phyloP scores from a whole-genome alignment of 2,797 vertebrate species.

The Austrolebias charrua region DNA sequence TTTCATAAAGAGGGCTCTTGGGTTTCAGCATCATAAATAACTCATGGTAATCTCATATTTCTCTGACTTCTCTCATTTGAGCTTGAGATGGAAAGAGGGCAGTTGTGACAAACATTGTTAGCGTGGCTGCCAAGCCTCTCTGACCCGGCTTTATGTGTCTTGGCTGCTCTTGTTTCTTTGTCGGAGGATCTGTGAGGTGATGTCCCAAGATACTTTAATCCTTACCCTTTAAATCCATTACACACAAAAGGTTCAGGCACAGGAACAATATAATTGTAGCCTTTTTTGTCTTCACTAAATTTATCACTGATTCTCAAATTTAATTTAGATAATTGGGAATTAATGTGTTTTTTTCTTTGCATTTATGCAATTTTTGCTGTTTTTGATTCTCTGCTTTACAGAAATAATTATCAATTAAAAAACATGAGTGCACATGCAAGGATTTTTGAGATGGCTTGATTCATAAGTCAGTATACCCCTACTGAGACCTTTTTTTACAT shows the following conservation, averaged over 20 bases:
- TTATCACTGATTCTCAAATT: conserved; percentile 13
- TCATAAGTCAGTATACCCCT: conserved; percentile 72
- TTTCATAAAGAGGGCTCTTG: conserved; percentile 79
- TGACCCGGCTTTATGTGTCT: conserved; percentile 70
- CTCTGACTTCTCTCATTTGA: conserved; percentile 80
- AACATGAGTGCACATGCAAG: conserved; percentile 10
- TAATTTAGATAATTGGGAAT: conserved; percentile 10
- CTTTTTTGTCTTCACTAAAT: conserved; percentile 11
- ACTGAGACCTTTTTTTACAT: conserved; percentile 73
- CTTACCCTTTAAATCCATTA: conserved; percentile 52
- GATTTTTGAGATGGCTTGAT: conserved; percentile 66
- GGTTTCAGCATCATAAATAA: conserved; percentile 85
- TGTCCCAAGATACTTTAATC: conserved; percentile 57
- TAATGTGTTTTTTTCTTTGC: conserved; percentile 2
- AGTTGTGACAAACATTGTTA: conserved; percentile 84
- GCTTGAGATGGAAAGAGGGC: conserved; percentile 70
- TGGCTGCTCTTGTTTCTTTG: conserved; percentile 63
- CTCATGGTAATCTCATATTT: conserved; percentile 84
- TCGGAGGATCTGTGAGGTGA: conserved; percentile 56
- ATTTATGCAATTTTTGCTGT: conserved; percentile 22
- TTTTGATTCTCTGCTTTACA: conserved; percentile 29
- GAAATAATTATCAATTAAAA: conserved; percentile 39
- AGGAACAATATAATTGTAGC: conserved; percentile 9
- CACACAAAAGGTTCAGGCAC: conserved; percentile 2
- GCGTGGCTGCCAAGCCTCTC: conserved; percentile 51